phyloP scores from a whole-genome alignment of 2,113 vertebrate species.

The Pica pica region DNA sequence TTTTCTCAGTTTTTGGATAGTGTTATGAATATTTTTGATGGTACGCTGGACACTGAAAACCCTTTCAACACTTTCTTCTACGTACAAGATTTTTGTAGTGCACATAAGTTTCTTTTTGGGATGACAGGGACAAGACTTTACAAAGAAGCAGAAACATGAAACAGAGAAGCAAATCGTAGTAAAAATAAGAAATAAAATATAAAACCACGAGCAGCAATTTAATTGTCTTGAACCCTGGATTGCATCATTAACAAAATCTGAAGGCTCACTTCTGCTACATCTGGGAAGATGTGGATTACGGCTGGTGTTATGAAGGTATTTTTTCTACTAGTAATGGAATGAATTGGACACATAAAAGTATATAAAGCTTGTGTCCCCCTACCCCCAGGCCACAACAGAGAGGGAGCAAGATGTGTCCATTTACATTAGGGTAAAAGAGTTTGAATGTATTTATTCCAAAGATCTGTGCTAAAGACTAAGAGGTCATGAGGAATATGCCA shows the following conservation, averaged over 20 bases:
- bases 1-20: background rate
- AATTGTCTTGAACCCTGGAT: background rate
- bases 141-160: background rate
- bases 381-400: background rate
- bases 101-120: accelerated
- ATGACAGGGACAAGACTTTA: accelerated
- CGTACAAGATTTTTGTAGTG: background rate
- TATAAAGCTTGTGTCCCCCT: background rate
- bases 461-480: constrained; percentile 2
- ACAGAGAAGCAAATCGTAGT: background rate
- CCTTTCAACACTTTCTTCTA: background rate
- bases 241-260: constrained; percentile 2
- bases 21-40: background rate
- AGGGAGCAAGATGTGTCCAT: background rate
- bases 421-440: constrained; percentile 36
- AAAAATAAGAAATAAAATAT: background rate
- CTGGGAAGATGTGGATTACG: background rate
- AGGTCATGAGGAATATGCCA: constrained; percentile 42
- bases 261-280: background rate
- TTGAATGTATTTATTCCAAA: constrained; percentile 56
- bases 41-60: background rate
- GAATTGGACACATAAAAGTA: background rate
- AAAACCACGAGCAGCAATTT: background rate
- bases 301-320: background rate
- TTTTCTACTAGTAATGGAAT: background rate